Evolutionary conservation across 1,140 invertebrate genomes (phyloP).

Genomic region (Zaprionus lachaisei): DNA sequence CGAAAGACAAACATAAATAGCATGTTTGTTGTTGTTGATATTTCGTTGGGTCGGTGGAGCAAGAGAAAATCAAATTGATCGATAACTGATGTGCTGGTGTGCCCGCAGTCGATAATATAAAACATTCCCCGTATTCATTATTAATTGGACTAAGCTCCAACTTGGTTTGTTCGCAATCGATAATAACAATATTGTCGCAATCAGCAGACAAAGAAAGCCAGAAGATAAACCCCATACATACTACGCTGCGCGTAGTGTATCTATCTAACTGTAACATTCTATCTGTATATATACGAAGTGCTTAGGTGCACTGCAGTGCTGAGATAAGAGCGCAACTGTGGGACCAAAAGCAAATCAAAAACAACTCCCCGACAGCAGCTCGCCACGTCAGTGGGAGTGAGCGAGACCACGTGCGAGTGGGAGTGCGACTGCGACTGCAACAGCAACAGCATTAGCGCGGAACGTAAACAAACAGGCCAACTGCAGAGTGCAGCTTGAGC

Average conservation of each 20-base stretch:
- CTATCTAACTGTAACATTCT: slow-evolving; percentile 1
- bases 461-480: slow-evolving; percentile 17
- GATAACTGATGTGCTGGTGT: background rate
- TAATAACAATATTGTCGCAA: slow-evolving; percentile 23
- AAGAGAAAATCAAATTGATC: slow-evolving; percentile 26
- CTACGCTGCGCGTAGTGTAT: background rate
- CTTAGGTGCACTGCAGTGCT: slow-evolving; percentile 9
- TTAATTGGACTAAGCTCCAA: background rate
- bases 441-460: background rate
- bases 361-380: slow-evolving; percentile 29
- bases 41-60: slow-evolving; percentile 11
- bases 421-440: slow-evolving; percentile 12
- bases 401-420: slow-evolving; percentile 29
- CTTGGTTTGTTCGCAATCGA: slow-evolving; percentile 17
- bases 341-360: background rate
- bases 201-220: slow-evolving; percentile 26
- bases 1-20: slow-evolving; percentile 10
- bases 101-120: background rate
- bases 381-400: slow-evolving; percentile 77
- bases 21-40: slow-evolving; percentile 30
- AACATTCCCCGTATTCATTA: background rate
- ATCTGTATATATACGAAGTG: background rate
- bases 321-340: slow-evolving; percentile 17
- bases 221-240: slow-evolving; percentile 20
- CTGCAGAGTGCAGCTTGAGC: slow-evolving; percentile 4